Evolutionary conservation across 2,888 invertebrate species (phyloP), one percentile per base, ranked within the genome.

Genomic region (Caenorhabditis virilis): DNA sequence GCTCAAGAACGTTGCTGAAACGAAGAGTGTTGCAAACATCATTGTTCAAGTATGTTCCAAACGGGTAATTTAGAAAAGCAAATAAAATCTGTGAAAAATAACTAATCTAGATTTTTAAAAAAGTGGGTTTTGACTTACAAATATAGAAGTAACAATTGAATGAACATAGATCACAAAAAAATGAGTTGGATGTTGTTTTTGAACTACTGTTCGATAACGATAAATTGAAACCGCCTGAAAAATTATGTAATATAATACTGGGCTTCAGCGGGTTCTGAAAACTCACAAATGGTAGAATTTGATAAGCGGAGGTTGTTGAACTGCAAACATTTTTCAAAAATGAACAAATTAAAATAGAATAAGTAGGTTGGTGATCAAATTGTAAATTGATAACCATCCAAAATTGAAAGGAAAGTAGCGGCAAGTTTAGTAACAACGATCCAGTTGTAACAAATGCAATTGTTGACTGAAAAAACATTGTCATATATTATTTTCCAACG

Each of bases 341-440:
- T 1, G 63, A 63, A 27, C 63, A 63, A 0, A 53, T 18, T 11
- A 63, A 45, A 22, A 63, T 36, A 1, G 63, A 48, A 33, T 63
- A 63, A 4, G 33, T 33, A 9, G 63, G 63, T 25, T 63, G 26
- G 18, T 26, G 38, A 7, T 45, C 53, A 1, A 41, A n/a, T 35
- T 63, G 63, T n/a, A 63, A 30, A 43, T 63, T 48, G 48, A 63
- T 38, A 11, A 63, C 63, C 63, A 63, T 63, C 63, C 63, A 63
- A 13, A 39, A 27, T 53, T 63, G 63, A 26, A 63, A 63, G 13
- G 43, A 11, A 3, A 63, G 20, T 4, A 63, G 30, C 11, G 63
- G 63, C 33, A 63, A 43, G 23, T 63, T 63, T 1, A 57, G 25
- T 20, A 63, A 35, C 22, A 63, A 57, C 18, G 57, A 53, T 23